These are phyloP conservation scores for Brienomyrus longianalis DNA, from an alignment of 2,113 vertebrate genomes.

Conservation along the genomic window DNA sequence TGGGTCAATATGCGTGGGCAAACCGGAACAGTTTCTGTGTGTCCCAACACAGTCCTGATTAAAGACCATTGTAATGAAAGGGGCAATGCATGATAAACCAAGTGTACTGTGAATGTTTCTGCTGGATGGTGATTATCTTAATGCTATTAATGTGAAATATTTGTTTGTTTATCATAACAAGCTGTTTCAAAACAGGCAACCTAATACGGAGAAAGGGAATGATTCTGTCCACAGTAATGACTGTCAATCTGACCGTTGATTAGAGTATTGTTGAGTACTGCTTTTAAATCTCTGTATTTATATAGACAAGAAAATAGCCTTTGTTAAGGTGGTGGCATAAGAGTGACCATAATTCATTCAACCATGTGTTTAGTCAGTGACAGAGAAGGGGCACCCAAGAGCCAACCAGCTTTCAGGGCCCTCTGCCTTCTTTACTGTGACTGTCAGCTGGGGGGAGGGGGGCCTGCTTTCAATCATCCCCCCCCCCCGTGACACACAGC, in stretches of 20 bases:
- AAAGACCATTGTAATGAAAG: background rate
- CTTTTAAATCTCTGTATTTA: background rate
- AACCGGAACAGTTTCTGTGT: background rate
- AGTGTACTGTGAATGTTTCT: background rate
- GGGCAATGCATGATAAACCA: background rate
- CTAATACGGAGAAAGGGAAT: background rate
- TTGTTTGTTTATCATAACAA: background rate
- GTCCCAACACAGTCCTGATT: background rate
- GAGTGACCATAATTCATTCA: background rate
- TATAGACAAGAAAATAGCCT: background rate
- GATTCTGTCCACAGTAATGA: background rate
- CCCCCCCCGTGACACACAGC: conserved; percentile 29
- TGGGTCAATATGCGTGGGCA: background rate
- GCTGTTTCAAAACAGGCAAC: background rate
- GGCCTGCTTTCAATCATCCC: conserved; percentile 7
- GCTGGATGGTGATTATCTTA: background rate
- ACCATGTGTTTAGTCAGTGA: background rate
- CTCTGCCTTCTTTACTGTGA: background rate
- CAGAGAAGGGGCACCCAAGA: background rate
- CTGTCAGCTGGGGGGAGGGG: background rate
- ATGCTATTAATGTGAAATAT: background rate
- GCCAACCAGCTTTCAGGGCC: background rate
- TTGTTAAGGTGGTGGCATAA: background rate
- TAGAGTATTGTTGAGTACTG: background rate
- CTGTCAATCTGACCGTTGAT: background rate